Percentiles rank a stretch among this genome's conserved stretches.
phyloP scores from a whole-genome alignment of 2,113 vertebrate genomes.

The Ammodytes dubius region DNA sequence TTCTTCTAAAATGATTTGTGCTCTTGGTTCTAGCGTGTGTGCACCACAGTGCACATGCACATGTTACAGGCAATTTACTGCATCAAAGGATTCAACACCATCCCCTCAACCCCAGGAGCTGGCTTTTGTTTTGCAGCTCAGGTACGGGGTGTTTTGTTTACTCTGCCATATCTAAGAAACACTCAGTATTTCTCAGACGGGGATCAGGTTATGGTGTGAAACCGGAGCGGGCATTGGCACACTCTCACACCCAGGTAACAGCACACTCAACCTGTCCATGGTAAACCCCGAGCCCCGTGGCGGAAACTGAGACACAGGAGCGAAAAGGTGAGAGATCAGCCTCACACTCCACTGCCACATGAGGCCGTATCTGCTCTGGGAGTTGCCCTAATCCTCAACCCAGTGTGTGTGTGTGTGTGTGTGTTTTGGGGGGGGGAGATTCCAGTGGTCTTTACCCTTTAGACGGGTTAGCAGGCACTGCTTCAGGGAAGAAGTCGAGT shows the following conservation, averaged over 20 bases:
- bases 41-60: background rate
- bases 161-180: constrained; percentile 65
- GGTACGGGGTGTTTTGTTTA: constrained; percentile 52
- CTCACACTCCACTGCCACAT: constrained; percentile 69
- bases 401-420: too few species aligned
- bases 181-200: constrained; percentile 76
- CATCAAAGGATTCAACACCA: constrained; percentile 33
- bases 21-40: background rate
- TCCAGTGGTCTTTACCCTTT: constrained; percentile 41
- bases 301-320: constrained; percentile 52
- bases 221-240: constrained; percentile 59
- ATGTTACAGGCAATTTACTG: constrained; percentile 1
- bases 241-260: constrained; percentile 76
- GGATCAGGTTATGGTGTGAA: constrained; percentile 56
- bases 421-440: constrained; percentile 37
- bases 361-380: constrained; percentile 36
- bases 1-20: background rate
- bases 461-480: constrained; percentile 10
- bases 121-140: background rate
- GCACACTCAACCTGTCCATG: constrained; percentile 61
- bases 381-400: constrained; percentile 38
- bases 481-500: constrained; percentile 53
- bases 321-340: constrained; percentile 72
- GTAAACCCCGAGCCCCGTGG: constrained; percentile 23
- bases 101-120: constrained; percentile 17